A percentile compares a stretch with the other conserved stretches of the same genome.
phyloP scores from a whole-genome alignment of 2,888 invertebrate genomes.

The Sminthurinus aureus region DNA sequence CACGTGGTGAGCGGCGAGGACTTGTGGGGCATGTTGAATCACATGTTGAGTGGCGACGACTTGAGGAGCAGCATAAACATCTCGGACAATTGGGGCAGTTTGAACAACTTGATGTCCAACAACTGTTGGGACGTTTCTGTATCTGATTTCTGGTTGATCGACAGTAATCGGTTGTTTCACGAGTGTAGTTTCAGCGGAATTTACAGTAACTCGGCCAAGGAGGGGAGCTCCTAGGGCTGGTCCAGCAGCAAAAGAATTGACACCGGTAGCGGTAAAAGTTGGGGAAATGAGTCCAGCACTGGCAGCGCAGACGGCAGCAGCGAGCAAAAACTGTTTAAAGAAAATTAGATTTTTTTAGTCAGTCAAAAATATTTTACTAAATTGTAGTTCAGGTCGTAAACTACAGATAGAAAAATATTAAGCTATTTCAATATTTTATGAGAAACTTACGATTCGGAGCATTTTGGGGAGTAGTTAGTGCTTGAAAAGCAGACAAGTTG shows the following conservation, averaged over 20 bases:
- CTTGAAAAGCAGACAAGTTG: neutral
- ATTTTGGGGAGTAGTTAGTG: neutral
- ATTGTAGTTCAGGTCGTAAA: conserved; percentile 2
- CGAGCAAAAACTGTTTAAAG: conserved; percentile 49
- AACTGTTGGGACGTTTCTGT: conserved; percentile 48
- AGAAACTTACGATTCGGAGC: conserved; percentile 23
- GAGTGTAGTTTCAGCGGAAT: conserved; percentile 61
- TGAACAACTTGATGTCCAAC: conserved; percentile 45
- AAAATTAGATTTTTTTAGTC: neutral
- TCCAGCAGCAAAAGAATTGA: conserved; percentile 44
- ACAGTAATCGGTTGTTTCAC: conserved; percentile 62
- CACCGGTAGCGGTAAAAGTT: conserved; percentile 39
- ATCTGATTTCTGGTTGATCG: conserved; percentile 61
- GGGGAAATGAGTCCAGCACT: conserved; percentile 50
- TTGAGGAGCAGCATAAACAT: conserved; percentile 35
- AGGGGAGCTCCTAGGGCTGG: conserved; percentile 61
- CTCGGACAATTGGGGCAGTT: conserved; percentile 28
- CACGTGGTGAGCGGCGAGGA: neutral
- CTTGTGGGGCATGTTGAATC: conserved; percentile 19
- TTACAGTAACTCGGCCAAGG: conserved; percentile 61
- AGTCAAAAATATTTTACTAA: neutral
- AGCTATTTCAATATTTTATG: neutral
- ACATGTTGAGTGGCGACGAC: conserved; percentile 32
- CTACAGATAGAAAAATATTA: neutral
- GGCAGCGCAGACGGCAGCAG: conserved; percentile 48